Percentiles rank a stretch among this genome's conserved stretches.
Evolutionary conservation across 1,140 invertebrate species (phyloP).

Genomic region (Drosophila arawakana): DNA sequence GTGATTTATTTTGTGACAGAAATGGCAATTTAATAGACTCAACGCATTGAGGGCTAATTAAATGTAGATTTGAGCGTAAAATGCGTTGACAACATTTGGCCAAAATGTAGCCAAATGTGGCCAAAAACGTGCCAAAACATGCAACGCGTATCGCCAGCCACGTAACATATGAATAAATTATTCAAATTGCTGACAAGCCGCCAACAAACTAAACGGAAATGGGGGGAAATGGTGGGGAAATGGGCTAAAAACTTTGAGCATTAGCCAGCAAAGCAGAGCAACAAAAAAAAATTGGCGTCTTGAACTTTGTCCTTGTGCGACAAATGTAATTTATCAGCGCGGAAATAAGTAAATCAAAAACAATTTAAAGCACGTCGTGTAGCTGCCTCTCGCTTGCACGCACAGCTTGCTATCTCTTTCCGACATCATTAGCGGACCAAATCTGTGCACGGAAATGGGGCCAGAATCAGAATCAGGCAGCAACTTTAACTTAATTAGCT

Average conservation of each 20-base stretch:
- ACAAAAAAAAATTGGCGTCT: conserved; percentile 60
- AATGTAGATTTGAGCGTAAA: conserved; percentile 71
- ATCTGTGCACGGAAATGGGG: neutral
- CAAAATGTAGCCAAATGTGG: conserved; percentile 38
- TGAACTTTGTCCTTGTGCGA: conserved; percentile 57
- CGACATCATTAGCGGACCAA: conserved; percentile 61
- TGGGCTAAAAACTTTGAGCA: conserved; percentile 62
- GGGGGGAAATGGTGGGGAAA: too few species aligned
- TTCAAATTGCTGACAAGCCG: conserved; percentile 73
- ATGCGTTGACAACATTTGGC: conserved; percentile 38
- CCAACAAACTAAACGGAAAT: conserved; percentile 25
- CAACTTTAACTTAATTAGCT: conserved; percentile 79
- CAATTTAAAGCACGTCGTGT: conserved; percentile 71
- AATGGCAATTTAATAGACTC: conserved; percentile 71
- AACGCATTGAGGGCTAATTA: conserved; percentile 64
- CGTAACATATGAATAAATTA: conserved; percentile 83
- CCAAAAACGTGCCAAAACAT: conserved; percentile 22
- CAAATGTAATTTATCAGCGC: conserved; percentile 82
- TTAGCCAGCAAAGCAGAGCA: conserved; percentile 43
- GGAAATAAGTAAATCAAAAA: conserved; percentile 83
- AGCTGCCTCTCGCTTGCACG: neutral
- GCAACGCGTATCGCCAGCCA: conserved; percentile 53
- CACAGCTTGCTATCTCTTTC: conserved; percentile 17
- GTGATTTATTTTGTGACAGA: conserved; percentile 42
- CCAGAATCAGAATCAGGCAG: conserved; percentile 23